Evolutionary conservation across 2,888 invertebrate species (phyloP).

Genomic region (Troides oblongomaculatus): DNA sequence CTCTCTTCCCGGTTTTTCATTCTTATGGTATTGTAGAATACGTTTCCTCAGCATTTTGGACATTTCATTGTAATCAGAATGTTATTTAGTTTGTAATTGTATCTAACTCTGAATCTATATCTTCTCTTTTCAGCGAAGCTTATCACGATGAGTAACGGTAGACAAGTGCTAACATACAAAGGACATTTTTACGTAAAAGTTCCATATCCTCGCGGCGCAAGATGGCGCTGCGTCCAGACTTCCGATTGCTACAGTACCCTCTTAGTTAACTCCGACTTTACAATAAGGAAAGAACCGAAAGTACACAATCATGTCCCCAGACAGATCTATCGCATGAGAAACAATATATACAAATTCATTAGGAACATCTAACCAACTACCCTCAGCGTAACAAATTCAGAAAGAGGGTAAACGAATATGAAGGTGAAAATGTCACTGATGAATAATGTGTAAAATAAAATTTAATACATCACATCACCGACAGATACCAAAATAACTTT

Average conservation of each 20-base stretch:
- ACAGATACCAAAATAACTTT: no score
- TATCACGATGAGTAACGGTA: constrained; percentile 48
- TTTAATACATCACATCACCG: no score
- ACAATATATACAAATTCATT: constrained; percentile 40
- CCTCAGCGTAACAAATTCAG: neutral
- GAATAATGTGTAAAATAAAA: no score
- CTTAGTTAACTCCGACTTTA: constrained; percentile 44
- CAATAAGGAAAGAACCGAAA: constrained; percentile 45
- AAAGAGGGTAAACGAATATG: no score
- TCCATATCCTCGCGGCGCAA: constrained; percentile 43
- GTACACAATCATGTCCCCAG: constrained; percentile 50
- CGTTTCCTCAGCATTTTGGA: no score
- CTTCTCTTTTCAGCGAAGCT: constrained; percentile 38
- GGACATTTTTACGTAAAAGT: constrained; percentile 54
- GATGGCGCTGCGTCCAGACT: constrained; percentile 53
- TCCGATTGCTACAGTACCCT: constrained; percentile 43
- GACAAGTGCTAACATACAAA: constrained; percentile 50
- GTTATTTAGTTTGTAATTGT: no score
- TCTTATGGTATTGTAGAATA: no score
- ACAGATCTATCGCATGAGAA: constrained; percentile 36
- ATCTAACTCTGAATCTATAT: no score
- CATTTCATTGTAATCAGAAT: no score
- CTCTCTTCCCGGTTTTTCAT: no score
- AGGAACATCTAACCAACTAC: neutral
- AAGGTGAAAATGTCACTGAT: no score